A percentile compares a stretch with the other conserved stretches of the same genome.
These are phyloP conservation scores for Clitarchus hookeri DNA, from an alignment of 2,888 invertebrate genomes.

Conservation along the genomic window DNA sequence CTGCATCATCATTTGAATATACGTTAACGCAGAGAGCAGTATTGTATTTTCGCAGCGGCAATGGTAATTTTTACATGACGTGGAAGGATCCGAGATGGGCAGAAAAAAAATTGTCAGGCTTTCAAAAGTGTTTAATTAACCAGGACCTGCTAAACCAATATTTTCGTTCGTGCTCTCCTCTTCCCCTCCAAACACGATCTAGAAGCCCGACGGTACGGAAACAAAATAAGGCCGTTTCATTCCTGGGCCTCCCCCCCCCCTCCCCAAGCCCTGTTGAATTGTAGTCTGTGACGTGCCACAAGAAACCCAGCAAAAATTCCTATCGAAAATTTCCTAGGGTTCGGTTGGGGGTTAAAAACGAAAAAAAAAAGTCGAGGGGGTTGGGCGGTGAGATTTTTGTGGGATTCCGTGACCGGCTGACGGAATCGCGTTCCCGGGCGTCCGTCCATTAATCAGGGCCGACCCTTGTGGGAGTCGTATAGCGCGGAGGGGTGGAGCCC, in stretches of 20 bases:
- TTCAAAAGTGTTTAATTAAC: no score
- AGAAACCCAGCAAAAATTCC: background rate
- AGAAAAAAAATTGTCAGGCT: no score
- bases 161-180: no score
- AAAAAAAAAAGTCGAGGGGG: background rate
- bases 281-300: background rate
- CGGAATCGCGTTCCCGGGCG: background rate
- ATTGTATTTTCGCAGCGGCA: no score
- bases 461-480: background rate
- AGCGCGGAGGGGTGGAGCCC: background rate
- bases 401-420: background rate
- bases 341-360: background rate
- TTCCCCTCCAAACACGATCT: no score
- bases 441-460: background rate
- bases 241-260: background rate
- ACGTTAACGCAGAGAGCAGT: no score
- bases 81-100: no score
- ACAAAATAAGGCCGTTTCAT: no score
- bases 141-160: no score
- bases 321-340: background rate
- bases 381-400: background rate
- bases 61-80: no score
- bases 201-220: no score
- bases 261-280: background rate
- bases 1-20: no score